Evolutionary conservation across 2,888 invertebrate genomes (phyloP).

Genomic region (Myathropa florea): DNA sequence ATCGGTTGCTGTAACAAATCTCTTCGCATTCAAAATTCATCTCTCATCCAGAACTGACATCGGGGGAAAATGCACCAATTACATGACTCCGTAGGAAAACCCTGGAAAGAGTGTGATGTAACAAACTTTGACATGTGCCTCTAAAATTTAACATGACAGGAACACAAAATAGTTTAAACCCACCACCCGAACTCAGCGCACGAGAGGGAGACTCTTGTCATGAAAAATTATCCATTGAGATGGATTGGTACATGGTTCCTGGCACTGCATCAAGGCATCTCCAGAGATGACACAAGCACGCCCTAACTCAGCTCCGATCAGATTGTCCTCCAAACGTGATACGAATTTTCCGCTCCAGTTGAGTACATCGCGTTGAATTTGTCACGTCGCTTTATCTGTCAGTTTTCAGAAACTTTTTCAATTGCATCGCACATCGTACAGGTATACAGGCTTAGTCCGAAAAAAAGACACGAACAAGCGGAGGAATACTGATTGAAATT

Average conservation of each 20-base stretch:
- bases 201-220: slow-evolving; percentile 17
- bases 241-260: slow-evolving; percentile 35
- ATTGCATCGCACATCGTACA: slow-evolving; percentile 14
- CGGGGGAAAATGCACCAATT: neutral
- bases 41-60: neutral
- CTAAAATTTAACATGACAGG: slow-evolving; percentile 52
- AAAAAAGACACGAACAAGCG: neutral
- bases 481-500: slow-evolving; percentile 19
- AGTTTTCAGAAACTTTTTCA: slow-evolving; percentile 44
- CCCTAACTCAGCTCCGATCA: neutral
- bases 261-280: slow-evolving; percentile 23
- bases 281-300: neutral
- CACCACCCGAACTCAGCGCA: slow-evolving; percentile 34
- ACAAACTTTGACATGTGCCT: slow-evolving; percentile 57
- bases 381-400: slow-evolving; percentile 46
- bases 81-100: neutral
- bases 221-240: slow-evolving; percentile 40
- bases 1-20: slow-evolving; percentile 22
- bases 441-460: neutral
- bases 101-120: slow-evolving; percentile 31
- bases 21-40: neutral
- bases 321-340: slow-evolving; percentile 7
- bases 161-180: slow-evolving; percentile 51
- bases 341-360: slow-evolving; percentile 10
- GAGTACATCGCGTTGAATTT: slow-evolving; percentile 41